Evolutionary conservation across 2,888 invertebrate genomes (phyloP).

Genomic region (Perizoma affinitatum): DNA sequence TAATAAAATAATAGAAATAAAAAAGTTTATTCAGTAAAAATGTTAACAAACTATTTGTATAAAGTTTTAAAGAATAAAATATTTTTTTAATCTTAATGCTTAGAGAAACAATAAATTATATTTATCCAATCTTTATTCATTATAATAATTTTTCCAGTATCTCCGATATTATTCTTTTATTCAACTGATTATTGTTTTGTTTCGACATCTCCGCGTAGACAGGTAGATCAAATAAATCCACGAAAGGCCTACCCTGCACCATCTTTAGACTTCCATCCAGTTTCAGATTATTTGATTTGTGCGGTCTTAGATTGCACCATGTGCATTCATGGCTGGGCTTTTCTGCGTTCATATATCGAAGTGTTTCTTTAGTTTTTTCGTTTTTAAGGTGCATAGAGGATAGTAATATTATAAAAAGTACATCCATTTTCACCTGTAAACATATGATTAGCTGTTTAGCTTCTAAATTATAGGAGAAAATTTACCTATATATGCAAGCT

Average conservation of each 20-base stretch:
- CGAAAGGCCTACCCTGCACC: not conserved
- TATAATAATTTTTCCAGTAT: too few relatives aligned
- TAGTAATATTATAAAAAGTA: constrained; percentile 4
- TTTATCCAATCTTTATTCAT: too few relatives aligned
- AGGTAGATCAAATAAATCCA: constrained; percentile 10
- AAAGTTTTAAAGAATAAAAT: too few relatives aligned
- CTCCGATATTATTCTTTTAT: not conserved
- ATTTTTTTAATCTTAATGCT: too few relatives aligned
- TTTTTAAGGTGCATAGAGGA: not conserved
- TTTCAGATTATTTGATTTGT: not conserved
- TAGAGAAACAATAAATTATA: too few relatives aligned
- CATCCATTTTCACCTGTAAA: constrained; percentile 1
- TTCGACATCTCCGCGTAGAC: constrained; percentile 1
- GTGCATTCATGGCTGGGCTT: not conserved
- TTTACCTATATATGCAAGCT: too few relatives aligned
- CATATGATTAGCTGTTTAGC: too few relatives aligned
- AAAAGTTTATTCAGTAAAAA: too few relatives aligned
- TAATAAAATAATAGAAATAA: too few relatives aligned
- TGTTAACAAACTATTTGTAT: too few relatives aligned
- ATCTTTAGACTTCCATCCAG: not conserved
- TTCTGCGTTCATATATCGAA: constrained; percentile 1
- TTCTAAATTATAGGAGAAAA: too few relatives aligned
- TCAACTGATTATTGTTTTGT: constrained; percentile 1
- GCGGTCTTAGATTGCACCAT: constrained; percentile 7
- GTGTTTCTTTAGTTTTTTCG: not conserved